phyloP scores from a whole-genome alignment of 2,113 vertebrate genomes.

The Podocnemis expansa region DNA sequence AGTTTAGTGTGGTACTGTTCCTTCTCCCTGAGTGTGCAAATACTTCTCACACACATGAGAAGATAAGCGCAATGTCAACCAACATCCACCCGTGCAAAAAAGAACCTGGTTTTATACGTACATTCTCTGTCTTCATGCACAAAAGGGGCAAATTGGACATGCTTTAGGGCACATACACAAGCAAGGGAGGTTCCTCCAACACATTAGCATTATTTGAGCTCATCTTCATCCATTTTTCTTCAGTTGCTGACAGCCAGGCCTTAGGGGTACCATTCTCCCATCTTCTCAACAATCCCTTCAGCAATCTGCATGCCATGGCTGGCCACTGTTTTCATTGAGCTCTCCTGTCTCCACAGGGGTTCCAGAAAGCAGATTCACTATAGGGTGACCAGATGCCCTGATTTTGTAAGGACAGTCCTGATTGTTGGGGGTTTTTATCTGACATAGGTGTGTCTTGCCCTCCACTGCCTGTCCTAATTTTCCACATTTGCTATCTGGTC shows the following conservation, averaged over 20 bases:
- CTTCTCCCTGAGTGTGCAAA: background rate
- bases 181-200: background rate
- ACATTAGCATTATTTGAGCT: background rate
- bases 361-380: background rate
- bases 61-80: rapidly evolving
- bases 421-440: no score
- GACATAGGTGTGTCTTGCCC: no score
- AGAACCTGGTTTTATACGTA: background rate
- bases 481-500: no score
- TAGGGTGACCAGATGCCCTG: no score
- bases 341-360: background rate
- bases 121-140: background rate
- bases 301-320: rapidly evolving
- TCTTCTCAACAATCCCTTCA: background rate
- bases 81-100: background rate
- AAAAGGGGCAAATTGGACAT: background rate
- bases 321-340: background rate
- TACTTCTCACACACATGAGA: rapidly evolving
- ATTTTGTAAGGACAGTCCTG: no score
- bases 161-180: background rate
- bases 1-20: rapidly evolving
- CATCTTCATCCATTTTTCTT: background rate
- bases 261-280: background rate
- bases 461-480: no score
- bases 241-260: background rate